Conservation (phyloP, 2,797 vertebrate species). For the Mallotus villosus region DNA sequence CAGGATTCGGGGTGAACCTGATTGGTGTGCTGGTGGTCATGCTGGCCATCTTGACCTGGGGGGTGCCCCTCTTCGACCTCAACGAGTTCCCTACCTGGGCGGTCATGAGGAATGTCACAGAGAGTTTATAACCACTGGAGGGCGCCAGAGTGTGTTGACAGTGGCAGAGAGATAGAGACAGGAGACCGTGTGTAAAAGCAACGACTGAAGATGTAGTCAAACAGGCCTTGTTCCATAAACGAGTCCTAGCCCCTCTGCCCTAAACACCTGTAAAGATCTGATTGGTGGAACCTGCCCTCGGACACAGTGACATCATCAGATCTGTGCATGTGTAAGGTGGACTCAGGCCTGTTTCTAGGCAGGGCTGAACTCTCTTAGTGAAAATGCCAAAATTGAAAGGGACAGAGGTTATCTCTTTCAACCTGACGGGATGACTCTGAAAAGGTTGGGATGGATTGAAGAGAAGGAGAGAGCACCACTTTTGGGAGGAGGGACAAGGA, state of each 20-base stretch:
- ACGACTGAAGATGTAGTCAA: neutral
- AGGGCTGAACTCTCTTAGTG: slow-evolving; percentile 6
- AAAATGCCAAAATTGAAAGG: slow-evolving; percentile 22
- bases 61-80: slow-evolving; percentile 89
- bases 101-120: slow-evolving; percentile 77
- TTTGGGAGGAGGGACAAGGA: neutral
- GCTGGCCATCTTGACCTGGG: slow-evolving; percentile 96
- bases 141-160: neutral
- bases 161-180: neutral
- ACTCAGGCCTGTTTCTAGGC: neutral
- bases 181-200: slow-evolving; percentile 18
- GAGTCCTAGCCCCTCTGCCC: neutral
- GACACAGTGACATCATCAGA: neutral
- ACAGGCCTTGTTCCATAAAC: neutral
- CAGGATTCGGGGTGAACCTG: slow-evolving; percentile 94
- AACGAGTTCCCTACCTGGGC: slow-evolving; percentile 90
- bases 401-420: slow-evolving; percentile 2
- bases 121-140: slow-evolving; percentile 63
- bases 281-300: neutral
- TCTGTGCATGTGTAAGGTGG: neutral
- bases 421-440: slow-evolving; percentile 1
- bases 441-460: neutral
- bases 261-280: neutral
- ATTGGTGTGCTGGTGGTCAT: slow-evolving; percentile 92
- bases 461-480: neutral